These are phyloP conservation scores for Limonius californicus DNA, from an alignment of 1,140 invertebrate genomes.

Conservation along the genomic window DNA sequence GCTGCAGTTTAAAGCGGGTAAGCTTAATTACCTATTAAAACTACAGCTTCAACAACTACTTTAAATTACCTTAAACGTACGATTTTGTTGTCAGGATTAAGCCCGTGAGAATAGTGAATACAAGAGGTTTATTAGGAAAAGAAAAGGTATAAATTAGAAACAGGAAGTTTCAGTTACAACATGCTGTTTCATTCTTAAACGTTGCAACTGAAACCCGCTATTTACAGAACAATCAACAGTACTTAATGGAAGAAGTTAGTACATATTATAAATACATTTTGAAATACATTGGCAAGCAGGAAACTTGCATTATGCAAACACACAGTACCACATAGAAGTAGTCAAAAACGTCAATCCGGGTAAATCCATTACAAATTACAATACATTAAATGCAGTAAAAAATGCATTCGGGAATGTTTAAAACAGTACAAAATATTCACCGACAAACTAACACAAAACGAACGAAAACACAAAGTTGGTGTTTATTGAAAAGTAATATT, in stretches of 20 bases:
- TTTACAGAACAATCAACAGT: too few relatives aligned
- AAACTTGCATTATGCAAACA: neutral
- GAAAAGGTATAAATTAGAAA: neutral
- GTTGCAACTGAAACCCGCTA: too few relatives aligned
- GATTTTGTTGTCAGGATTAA: neutral
- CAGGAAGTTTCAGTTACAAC: neutral
- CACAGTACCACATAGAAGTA: neutral
- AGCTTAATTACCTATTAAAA: neutral
- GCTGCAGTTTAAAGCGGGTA: neutral
- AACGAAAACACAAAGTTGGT: neutral
- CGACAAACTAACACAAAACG: too few relatives aligned
- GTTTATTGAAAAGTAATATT: neutral
- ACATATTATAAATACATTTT: neutral
- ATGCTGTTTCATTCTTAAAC: neutral
- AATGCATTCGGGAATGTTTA: neutral
- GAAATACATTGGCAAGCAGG: neutral
- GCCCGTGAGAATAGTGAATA: neutral
- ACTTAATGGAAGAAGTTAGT: neutral
- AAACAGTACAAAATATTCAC: neutral
- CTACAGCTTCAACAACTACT: neutral
- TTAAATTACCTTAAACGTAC: neutral
- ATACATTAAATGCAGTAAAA: neutral
- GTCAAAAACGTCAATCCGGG: neutral
- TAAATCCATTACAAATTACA: neutral
- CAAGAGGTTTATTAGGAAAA: neutral